phyloP scores from a whole-genome alignment of 53 echinoderm and acorn worm species.

The Temnopleurus reevesii region DNA sequence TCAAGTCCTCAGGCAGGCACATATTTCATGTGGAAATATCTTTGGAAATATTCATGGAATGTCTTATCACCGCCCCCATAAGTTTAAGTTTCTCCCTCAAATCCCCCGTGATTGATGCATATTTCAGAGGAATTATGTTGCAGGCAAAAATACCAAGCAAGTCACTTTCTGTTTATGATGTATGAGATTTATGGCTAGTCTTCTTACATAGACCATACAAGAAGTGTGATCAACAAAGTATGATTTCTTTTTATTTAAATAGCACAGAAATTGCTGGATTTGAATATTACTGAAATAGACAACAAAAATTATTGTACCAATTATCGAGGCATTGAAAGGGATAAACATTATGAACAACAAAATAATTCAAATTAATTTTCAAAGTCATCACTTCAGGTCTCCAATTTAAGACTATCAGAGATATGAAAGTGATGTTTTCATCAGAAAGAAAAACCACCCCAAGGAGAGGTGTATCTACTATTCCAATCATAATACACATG shows the following conservation, averaged over 20 bases:
- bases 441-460: neutral
- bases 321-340: too few species aligned
- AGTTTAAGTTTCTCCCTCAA: neutral
- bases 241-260: too few species aligned
- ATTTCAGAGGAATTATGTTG: neutral
- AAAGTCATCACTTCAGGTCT: too few species aligned
- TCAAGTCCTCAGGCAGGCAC: neutral
- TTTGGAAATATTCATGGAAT: conserved; percentile 16
- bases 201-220: too few species aligned
- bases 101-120: conserved; percentile 27
- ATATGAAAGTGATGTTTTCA: conserved; percentile 40
- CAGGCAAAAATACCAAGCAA: neutral
- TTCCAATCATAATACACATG: neutral
- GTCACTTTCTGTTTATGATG: too few species aligned
- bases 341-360: too few species aligned
- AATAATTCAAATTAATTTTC: too few species aligned
- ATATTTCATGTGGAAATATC: neutral
- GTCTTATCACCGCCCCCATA: neutral
- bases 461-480: neutral
- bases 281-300: too few species aligned
- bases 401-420: neutral
- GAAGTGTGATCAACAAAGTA: too few species aligned
- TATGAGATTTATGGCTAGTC: too few species aligned
- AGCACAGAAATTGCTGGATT: too few species aligned
- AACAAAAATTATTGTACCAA: too few species aligned